Percentiles rank a stretch among this genome's conserved stretches.
phyloP scores from a whole-genome alignment of 1,140 invertebrate genomes.

The Aphelenchoides besseyi region DNA sequence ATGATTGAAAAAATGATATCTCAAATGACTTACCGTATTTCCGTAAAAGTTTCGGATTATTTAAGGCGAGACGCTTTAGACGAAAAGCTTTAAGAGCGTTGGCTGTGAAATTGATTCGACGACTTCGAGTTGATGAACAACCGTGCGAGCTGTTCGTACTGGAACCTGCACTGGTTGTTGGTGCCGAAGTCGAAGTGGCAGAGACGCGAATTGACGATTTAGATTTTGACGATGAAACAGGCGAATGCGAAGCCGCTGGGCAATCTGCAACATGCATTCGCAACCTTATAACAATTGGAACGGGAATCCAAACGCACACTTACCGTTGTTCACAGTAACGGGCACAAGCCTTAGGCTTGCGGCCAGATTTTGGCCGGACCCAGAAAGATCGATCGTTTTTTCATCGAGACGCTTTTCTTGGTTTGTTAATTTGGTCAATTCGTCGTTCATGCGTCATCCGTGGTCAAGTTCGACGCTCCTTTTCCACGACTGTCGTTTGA shows the following conservation, averaged over 20 bases:
- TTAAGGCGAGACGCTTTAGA: conserved; percentile 12
- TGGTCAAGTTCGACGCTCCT: background rate
- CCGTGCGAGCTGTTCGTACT: conserved; percentile 12
- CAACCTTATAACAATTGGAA: background rate
- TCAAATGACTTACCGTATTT: conserved; percentile 24
- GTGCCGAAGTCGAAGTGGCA: background rate
- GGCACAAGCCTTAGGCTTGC: background rate
- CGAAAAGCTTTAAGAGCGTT: background rate
- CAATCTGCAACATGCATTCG: background rate
- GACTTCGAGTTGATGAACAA: background rate
- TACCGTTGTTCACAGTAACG: background rate
- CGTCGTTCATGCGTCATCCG: background rate
- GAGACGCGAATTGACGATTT: background rate
- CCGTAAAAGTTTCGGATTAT: conserved; percentile 19
- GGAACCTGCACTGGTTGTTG: background rate
- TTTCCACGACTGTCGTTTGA: background rate
- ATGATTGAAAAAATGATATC: too few relatives aligned
- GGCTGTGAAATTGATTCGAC: conserved; percentile 5
- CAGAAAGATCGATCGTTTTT: background rate
- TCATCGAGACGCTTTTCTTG: background rate
- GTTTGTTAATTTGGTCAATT: background rate
- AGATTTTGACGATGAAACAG: background rate
- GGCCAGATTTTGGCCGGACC: background rate
- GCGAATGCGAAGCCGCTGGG: conserved; percentile 3
- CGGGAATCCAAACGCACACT: background rate